Evolutionary conservation across 2,113 vertebrate genomes (phyloP).

Genomic region (Corvus moneduloides): DNA sequence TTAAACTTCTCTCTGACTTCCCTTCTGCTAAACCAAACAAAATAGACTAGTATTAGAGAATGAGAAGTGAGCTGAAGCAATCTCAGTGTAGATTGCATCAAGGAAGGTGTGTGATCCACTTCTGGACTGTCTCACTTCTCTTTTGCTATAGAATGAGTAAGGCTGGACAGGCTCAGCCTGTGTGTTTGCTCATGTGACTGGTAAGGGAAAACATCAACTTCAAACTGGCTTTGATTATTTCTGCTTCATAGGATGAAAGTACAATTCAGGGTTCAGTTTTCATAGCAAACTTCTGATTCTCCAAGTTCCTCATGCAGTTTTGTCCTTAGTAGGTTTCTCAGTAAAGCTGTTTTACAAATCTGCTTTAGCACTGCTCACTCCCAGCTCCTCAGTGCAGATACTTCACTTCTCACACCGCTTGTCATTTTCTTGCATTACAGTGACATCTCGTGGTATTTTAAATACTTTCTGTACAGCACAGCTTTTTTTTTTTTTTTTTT

Average conservation of each 20-base stretch:
- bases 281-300: not conserved
- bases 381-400: not conserved
- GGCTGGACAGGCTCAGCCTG: not conserved
- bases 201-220: not conserved
- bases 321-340: not conserved
- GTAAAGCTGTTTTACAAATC: not conserved
- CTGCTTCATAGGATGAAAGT: not conserved
- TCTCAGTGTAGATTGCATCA: not conserved
- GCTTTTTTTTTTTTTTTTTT: too few relatives aligned
- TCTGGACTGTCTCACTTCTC: not conserved
- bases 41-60: not conserved
- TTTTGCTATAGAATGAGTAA: not conserved
- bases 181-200: not conserved
- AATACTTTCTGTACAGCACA: not conserved
- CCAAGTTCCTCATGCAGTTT: not conserved
- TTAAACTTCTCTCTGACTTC: not conserved
- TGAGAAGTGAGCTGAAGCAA: not conserved
- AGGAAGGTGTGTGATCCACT: not conserved
- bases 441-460: constrained; percentile 31
- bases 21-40: not conserved
- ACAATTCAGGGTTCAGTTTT: not conserved
- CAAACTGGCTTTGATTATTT: not conserved
- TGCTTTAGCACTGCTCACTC: not conserved
- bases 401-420: not conserved
- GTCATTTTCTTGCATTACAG: not conserved